These are phyloP conservation scores for Hypanus sabinus DNA, from an alignment of 2,113 vertebrate species.

Conservation along the genomic window DNA sequence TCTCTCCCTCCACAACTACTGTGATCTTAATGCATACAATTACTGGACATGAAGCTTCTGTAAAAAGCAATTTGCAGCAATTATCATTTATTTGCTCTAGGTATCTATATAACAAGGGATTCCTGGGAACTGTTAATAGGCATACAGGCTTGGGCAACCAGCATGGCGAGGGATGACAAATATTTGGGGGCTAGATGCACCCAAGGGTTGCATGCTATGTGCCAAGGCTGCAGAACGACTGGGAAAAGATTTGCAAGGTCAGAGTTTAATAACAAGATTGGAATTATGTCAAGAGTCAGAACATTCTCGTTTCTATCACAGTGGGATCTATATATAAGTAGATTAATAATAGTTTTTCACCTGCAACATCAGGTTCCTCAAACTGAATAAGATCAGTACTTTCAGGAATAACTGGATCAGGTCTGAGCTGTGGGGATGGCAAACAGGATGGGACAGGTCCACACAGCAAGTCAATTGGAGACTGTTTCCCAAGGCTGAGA, in stretches of 20 bases:
- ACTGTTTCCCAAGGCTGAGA: conserved; percentile 61
- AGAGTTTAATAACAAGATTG: no score
- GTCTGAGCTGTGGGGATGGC: conserved; percentile 85
- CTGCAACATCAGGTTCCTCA: conserved; percentile 61
- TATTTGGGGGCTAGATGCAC: no score
- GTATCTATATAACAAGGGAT: no score
- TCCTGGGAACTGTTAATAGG: no score
- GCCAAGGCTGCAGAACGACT: no score
- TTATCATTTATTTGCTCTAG: background rate
- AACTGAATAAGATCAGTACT: conserved; percentile 81
- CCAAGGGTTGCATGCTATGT: no score
- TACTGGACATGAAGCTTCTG: background rate
- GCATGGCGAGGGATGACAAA: no score
- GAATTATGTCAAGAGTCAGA: no score
- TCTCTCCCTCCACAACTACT: no score
- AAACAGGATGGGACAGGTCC: conserved; percentile 88
- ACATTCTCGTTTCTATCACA: background rate
- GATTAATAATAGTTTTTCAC: conserved; percentile 41
- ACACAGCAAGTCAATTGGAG: conserved; percentile 82
- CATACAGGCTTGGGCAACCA: no score
- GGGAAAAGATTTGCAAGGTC: no score
- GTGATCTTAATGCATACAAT: background rate
- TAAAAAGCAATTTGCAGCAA: background rate
- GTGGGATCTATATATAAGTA: background rate
- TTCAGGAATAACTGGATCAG: conserved; percentile 71